Base-by-base conservation (phyloP, 30 jellyfish, hydroid and myxozoan genomes). In the Cassiopea andromeda region DNA sequence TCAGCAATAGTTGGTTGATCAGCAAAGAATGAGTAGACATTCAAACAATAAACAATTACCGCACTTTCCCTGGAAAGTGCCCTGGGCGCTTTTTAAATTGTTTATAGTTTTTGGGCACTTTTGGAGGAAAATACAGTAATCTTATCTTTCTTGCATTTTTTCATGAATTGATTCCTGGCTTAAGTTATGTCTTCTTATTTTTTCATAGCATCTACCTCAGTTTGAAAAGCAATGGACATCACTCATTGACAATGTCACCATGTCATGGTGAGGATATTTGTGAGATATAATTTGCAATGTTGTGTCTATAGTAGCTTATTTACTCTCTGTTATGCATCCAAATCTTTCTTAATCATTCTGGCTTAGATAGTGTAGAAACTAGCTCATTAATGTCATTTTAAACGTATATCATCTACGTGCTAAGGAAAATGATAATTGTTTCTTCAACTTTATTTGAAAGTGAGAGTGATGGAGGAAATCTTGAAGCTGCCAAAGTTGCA, bases 181-280 rank as follows among this genome's bases (percentile, higher is more conserved):
- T 3, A 54, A 54, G 7, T 54, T 54, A 54, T 6, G 64, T 10
- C 43, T 64, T 64, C 27, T 64, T 14, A 2, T 64, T 17, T 27
- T 64, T 17, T 12, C 27, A 8, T 69, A 85, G 92, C 87, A 58
- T 69, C 57, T 85, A 19, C 72, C 78, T 6, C 92, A 85, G 44
- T 85, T 71, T 58, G 92, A 85, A 58, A 75, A 73, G 80, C 92
- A 85, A 57, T 85, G 92, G 92, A 58, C 38, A n/a, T 69, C 92
- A 50, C 82, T 85, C 15, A 47, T 85, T 44, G 86, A 74, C 12
- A 72, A 54, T n/a, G 76, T 85, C 44, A 74, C 61, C 14, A 74
- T 85, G 85, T 27, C 78, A 18, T 18, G 92, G 92, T 85, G 19
- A 17, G 91, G 1, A 12, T 47, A 6, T 6, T 14, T 58, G 68